Percentiles rank a stretch among this genome's conserved stretches.
phyloP scores from a whole-genome alignment of 2,113 vertebrate genomes.

The Tringa solitaria region DNA sequence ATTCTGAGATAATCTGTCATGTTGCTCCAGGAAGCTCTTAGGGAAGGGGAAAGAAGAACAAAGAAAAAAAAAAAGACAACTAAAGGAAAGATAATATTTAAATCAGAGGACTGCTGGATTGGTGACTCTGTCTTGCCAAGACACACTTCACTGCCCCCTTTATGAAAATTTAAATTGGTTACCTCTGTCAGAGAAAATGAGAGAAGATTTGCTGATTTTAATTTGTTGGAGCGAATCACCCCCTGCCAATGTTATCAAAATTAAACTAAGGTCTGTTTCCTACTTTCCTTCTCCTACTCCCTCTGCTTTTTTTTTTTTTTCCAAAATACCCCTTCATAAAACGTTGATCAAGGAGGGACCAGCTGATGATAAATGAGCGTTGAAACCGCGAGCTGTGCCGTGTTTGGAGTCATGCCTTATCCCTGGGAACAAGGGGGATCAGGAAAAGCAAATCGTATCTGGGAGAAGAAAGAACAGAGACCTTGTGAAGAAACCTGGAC shows the following conservation, averaged over 20 bases:
- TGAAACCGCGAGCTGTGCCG: neutral
- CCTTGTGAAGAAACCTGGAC: neutral
- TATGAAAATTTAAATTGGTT: slow-evolving; percentile 71
- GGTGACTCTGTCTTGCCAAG: slow-evolving; percentile 16
- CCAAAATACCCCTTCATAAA: neutral
- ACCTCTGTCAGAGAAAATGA: slow-evolving; percentile 61
- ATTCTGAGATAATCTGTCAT: slow-evolving; percentile 37
- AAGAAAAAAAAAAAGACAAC: no score
- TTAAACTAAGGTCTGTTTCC: neutral
- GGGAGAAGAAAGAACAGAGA: neutral
- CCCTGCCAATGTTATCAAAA: slow-evolving; percentile 1
- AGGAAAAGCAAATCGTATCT: accelerated
- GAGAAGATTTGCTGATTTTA: slow-evolving; percentile 56
- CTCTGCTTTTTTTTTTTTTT: neutral
- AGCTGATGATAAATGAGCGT: neutral
- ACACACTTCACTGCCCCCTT: slow-evolving; percentile 56
- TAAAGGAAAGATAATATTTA: slow-evolving; percentile 38
- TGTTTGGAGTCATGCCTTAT: neutral
- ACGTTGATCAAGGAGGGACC: neutral
- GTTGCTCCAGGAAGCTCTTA: slow-evolving; percentile 15
- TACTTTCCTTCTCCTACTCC: neutral
- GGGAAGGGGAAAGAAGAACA: neutral
- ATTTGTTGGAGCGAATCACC: slow-evolving; percentile 5
- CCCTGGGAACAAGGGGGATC: neutral
- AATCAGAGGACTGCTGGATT: slow-evolving; percentile 39